Conservation (phyloP, 2,888 invertebrate species). For the Tethea ocularis region DNA sequence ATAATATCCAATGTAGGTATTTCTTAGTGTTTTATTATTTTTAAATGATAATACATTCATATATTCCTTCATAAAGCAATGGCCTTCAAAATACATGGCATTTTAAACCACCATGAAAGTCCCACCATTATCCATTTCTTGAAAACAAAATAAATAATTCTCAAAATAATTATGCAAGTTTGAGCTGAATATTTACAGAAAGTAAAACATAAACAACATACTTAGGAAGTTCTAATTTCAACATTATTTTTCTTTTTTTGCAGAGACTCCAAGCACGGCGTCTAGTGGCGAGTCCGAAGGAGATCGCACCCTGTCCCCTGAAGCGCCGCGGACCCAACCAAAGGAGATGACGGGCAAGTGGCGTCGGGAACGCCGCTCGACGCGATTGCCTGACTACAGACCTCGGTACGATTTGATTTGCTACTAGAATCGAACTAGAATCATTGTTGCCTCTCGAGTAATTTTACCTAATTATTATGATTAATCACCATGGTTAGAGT, state of each 20-base stretch:
- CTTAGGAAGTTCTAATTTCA: neutral
- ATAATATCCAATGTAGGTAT: too few species aligned
- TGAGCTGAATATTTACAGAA: too few species aligned
- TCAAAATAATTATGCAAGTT: too few species aligned
- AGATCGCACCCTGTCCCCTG: slow-evolving; percentile 73
- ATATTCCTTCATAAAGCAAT: too few species aligned
- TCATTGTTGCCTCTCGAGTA: neutral
- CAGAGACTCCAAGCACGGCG: slow-evolving; percentile 79
- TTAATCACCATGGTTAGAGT: too few species aligned
- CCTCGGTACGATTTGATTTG: slow-evolving; percentile 58
- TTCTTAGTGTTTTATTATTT: too few species aligned
- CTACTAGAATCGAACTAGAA: neutral
- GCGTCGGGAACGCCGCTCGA: slow-evolving; percentile 87
- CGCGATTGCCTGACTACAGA: slow-evolving; percentile 75
- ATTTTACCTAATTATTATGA: too few species aligned
- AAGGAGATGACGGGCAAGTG: slow-evolving; percentile 89
- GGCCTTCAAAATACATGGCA: too few species aligned
- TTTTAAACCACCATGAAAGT: too few species aligned
- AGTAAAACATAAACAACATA: neutral
- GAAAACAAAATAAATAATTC: too few species aligned
- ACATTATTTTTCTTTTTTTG: slow-evolving; percentile 33
- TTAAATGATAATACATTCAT: too few species aligned
- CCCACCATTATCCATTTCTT: too few species aligned
- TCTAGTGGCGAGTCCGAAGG: slow-evolving; percentile 79
- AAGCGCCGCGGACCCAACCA: slow-evolving; percentile 62